Conservation (phyloP, 2,113 vertebrate genomes). For the Leptocoma aspasia region DNA sequence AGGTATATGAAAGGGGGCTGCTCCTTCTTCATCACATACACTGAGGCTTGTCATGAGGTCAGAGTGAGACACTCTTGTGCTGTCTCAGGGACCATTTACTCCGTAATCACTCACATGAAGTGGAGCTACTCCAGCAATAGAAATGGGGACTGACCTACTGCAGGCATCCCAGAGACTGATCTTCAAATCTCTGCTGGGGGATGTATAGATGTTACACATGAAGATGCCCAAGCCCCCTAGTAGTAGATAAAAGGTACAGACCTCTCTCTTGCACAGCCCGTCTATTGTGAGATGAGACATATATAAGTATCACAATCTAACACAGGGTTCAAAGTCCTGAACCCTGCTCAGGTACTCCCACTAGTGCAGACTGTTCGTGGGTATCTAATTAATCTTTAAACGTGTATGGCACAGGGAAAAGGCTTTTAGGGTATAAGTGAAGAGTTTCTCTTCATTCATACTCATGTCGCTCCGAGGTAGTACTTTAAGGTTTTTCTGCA, state of each 20-base stretch:
- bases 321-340: neutral
- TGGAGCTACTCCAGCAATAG: neutral
- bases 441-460: neutral
- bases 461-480: neutral
- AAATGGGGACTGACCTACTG: neutral
- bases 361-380: neutral
- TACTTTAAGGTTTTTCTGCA: neutral
- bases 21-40: neutral
- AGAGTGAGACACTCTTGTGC: neutral
- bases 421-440: neutral
- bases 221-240: neutral
- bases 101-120: neutral
- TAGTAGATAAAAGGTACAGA: neutral
- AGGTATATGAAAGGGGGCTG: neutral
- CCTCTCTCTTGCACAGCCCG: neutral
- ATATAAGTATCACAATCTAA: neutral
- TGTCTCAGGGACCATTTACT: neutral
- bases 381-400: slow-evolving; percentile 2
- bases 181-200: neutral
- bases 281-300: neutral
- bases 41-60: neutral
- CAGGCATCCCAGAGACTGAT: neutral
- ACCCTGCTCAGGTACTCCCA: neutral
- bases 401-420: neutral
- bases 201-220: neutral